Evolutionary conservation across 1,140 invertebrate species (phyloP), one percentile per base, ranked within the genome.

Genomic region (Nephila pilipes): DNA sequence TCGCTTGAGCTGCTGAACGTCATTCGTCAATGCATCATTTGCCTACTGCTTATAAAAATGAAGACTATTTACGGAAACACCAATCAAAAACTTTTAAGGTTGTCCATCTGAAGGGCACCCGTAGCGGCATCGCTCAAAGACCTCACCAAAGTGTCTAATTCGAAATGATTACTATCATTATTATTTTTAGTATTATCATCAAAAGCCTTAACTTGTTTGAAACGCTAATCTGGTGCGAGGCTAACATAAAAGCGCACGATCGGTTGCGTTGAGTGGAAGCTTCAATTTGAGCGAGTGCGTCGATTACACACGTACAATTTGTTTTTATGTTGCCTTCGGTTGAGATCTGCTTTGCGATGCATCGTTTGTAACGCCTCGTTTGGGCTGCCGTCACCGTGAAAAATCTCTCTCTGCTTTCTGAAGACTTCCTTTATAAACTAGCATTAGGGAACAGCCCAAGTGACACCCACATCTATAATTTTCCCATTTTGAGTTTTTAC

Each of bases 341-440:
- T 75, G 25, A 25, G 29, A 29, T 16, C 10, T 75, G 25, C 65
- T 32, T 18, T 60, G 29, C 29, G 22, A 25, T 20, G 83, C 55
- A 60, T 58, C 85, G 83, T 87, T 87, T 60, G 85, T 25, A 87
- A 87, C 85, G 85, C 85, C 85, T 87, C 85, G 85, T 87, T 87
- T 87, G 29, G 32, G 25, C 32, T 18, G 32, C 58, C 25, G 25
- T 29, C 58, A 29, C 85, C 55, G 55, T 87, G 55, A 87, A 58
- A 87, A 63, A 6, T 57, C n/a, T 83, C 22, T 14, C 36, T 46
- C 46, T 46, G 46, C 55, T 18, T 20, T 87, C 20, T 63, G 46
- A 63, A 60, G 85, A 87, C 85, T 87, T 87, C 85, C 85, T 87
- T 63, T 87, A 55, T 46, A 83, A 83, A 83, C 38, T 55, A 83